Evolutionary conservation across 2,888 invertebrate genomes (phyloP), one percentile per base, ranked within the genome.

Genomic region (Tribolium freemani): DNA sequence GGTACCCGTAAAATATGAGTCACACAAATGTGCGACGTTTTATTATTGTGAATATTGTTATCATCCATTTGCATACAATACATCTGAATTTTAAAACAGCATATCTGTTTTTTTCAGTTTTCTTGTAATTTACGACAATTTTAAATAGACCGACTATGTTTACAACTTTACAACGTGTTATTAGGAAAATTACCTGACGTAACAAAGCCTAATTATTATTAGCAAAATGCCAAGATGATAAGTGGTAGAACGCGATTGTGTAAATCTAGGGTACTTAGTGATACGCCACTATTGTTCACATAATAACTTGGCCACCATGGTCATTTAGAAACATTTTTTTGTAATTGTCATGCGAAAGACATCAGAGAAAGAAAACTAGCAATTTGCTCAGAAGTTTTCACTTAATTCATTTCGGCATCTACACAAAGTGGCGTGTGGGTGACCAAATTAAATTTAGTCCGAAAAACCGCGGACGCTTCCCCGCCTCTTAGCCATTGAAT

Each of bases 1-100:
- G 38, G 38, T 9, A 38, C 38, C 53, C 38, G 53, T 38, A 45
- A 64, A 64, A 64, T 53, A 44, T 64, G 61, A 61, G 31, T 61
- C 61, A 61, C 13, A 21, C 20, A 10, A 30, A 50, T 30, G 13
- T 50, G 48, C 61, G 61, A 61, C 50, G 61, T 11, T 30, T 50
- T 45, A 54, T 44, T 53, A 11, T 20, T 13, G 10, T 66, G 51
- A 44, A 20, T 21, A 44, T 26, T 54, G 38, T 56, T 54, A 54
- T 66, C 56, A 56, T 66, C 46, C 45, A 56, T 66, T 66, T 66
- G 66, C 66, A 66, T 54, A 66, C 66, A 66, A 56, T 66, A 21
- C 66, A 53, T 56, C 56, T 54, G 54, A 44, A 60, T 60, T 60
- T 60, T 46, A 60, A 60, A 57, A 57, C 26, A 26, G 50, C 16